phyloP scores from a whole-genome alignment of 53 echinoderm and acorn worm genomes.

The Pentamera pediparva region DNA sequence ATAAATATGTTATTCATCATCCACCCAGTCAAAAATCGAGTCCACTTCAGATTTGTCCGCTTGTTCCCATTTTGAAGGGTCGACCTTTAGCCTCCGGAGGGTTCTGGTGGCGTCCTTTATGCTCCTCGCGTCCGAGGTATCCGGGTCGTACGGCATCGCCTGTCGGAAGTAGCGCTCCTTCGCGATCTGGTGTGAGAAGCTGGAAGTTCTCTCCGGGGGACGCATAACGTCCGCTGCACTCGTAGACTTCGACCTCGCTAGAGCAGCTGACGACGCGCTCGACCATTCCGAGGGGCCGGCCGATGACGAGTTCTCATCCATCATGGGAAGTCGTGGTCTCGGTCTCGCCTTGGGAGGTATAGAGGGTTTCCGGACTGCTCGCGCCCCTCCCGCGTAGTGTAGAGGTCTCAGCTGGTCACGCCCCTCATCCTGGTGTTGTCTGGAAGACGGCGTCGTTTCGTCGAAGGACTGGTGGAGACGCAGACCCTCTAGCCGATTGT shows the following conservation, averaged over 20 bases:
- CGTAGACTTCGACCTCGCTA: slow-evolving; percentile 8
- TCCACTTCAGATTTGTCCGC: slow-evolving; percentile 36
- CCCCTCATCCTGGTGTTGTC: not conserved
- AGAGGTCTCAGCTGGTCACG: not conserved
- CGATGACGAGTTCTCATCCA: not conserved
- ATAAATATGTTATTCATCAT: slow-evolving; percentile 15
- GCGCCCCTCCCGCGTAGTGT: not conserved
- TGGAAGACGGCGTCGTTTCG: not conserved
- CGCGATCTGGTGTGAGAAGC: not conserved
- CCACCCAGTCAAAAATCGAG: slow-evolving; percentile 32
- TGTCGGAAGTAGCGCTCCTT: not conserved
- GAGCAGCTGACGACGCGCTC: not conserved
- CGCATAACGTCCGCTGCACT: slow-evolving; percentile 11
- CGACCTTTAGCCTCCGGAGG: slow-evolving; percentile 30
- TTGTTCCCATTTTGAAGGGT: slow-evolving; percentile 31
- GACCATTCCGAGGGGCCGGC: not conserved
- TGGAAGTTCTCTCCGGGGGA: not conserved
- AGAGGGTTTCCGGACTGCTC: not conserved
- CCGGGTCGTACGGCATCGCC: slow-evolving; percentile 5
- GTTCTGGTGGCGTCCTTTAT: slow-evolving; percentile 29
- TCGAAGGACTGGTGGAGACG: slow-evolving; percentile 14
- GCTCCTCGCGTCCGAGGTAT: slow-evolving; percentile 24
- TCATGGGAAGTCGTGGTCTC: slow-evolving; percentile 15
- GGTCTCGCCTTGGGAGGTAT: slow-evolving; percentile 4
- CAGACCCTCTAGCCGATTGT: slow-evolving; percentile 11